Evolutionary conservation across 2,888 invertebrate species (phyloP).

Genomic region (Andricus quercusramuli): DNA sequence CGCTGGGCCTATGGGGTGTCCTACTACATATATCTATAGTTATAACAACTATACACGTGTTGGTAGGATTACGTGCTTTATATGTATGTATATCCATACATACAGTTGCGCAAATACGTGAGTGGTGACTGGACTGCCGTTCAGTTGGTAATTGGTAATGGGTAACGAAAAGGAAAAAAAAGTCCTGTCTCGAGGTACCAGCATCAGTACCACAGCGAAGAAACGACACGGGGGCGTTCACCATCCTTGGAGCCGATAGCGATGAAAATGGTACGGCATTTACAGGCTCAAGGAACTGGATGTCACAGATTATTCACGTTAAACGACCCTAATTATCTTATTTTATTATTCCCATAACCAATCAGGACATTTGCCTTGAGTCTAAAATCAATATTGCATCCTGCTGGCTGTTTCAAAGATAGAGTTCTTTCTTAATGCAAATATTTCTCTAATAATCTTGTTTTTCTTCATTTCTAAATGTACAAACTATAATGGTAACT

Average conservation of each 20-base stretch:
- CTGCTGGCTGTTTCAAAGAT: too few species aligned
- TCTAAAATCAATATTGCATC: too few species aligned
- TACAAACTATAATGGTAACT: too few species aligned
- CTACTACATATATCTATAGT: slow-evolving; percentile 5
- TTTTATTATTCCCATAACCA: slow-evolving; percentile 15
- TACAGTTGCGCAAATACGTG: slow-evolving; percentile 60
- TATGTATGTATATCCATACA: not conserved
- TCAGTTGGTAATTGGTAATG: slow-evolving; percentile 67
- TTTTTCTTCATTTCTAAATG: too few species aligned
- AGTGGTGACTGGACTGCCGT: slow-evolving; percentile 58
- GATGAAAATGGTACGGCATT: slow-evolving; percentile 40
- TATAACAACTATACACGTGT: slow-evolving; percentile 26
- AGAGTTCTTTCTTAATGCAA: too few species aligned
- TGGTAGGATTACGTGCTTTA: slow-evolving; percentile 9
- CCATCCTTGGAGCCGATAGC: slow-evolving; percentile 48
- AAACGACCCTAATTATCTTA: slow-evolving; percentile 51
- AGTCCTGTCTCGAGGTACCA: slow-evolving; percentile 51
- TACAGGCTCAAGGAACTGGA: slow-evolving; percentile 29
- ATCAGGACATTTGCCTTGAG: slow-evolving; percentile 4
- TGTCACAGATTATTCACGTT: slow-evolving; percentile 21
- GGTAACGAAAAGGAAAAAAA: slow-evolving; percentile 65
- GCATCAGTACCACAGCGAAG: slow-evolving; percentile 42
- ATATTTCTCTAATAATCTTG: too few species aligned
- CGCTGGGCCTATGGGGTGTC: slow-evolving; percentile 27
- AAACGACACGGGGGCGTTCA: slow-evolving; percentile 49